Evolutionary conservation across 2,888 invertebrate genomes (phyloP), one percentile per base, ranked within the genome.

Genomic region (Prosapia bicincta): DNA sequence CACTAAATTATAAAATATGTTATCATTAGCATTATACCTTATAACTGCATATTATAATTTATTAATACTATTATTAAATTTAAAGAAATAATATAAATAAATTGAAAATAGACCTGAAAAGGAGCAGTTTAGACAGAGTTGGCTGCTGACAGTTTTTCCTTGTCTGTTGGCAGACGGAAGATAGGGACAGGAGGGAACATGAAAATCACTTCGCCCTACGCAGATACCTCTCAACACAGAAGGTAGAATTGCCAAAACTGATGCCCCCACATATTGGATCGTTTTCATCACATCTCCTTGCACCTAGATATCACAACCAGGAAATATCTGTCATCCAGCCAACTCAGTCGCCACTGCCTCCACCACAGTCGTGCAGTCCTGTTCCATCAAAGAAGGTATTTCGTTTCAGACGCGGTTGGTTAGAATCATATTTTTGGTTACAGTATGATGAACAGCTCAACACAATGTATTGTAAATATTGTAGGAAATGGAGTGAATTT

Each of bases 391-490:
- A 73, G 80, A 92, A 91, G 83, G 87, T 89, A 74, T 90, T 90
- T n/a, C 88, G 89, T 79, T 93, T 93, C 82, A 87, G 91, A 76
- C 84, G 88, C 20, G 89, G 87, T 80, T 93, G 92, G 93, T 84
- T 92, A 32, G 88, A 90, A 68, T 87, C 89, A 26, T 92, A 90
- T 83, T 87, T 89, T n/a, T 93, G 93, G 92, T 84, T 93, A 77
- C 89, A 90, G 81, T 92, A 91, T 81, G 93, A 93, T 81, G 89
- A 90, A 81, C 82, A 84, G 66, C 87, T 87, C 75, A 91, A 92
- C 81, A 88, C 89, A 23, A 93, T 93, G 93, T 93, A 86, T 83
- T 93, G 93, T 83, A 90, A 89, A 81, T 91, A 89, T 81, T 93
- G 92, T 82, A 87, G 92, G 78, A 91, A 91, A 81, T 93, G 92